Base-by-base conservation (phyloP, 2,888 invertebrate species). In the Tupiocoris notatus region DNA sequence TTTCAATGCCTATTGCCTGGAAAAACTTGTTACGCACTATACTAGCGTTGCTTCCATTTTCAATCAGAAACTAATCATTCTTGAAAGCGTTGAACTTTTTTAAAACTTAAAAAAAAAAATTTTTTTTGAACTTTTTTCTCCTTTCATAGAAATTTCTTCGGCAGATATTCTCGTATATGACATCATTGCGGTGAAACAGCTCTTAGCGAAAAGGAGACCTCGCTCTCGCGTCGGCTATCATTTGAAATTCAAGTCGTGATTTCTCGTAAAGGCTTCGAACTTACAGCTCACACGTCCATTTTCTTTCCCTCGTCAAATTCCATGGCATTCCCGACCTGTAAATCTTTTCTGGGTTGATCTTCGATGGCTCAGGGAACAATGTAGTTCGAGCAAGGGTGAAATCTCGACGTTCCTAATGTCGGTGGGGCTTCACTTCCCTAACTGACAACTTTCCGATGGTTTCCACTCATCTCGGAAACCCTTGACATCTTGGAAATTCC, bases 221-320 rank as follows among this genome's bases (percentile, higher is more conserved):
- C 54, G 21, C 21, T 39, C 54, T 56, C 56, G 66, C 56, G 6
- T 66, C 66, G 54, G 54, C 66, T 20, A 17, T n/a, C 59, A 68
- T 68, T 68, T 58, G 68, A 68, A 68, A 68, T 68, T 68, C 68
- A 68, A 68, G 57, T 68, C 68, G 68, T 58, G 68, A 23, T 22
- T 9, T 63, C 18, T 63, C 63, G 63, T 39, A 39, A 39, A 39
- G 39, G 39, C 3, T 39, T 39, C 39, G 39, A 39, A 39, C 39
- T 39, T 39, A 3, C 6, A 39, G 39, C 39, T 39, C 39, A n/a
- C n/a, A n/a, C n/a, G 39, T 39, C 39, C 39, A 12, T 39, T 39
- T 12, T 12, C 39, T 39, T 39, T 39, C 12, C 3, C 39, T 12
- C 39, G 39, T 12, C 39, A 39, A 7, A 39, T 39, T 39, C 3